Conservation (phyloP, 2,113 vertebrate genomes). For the Micromys minutus region DNA sequence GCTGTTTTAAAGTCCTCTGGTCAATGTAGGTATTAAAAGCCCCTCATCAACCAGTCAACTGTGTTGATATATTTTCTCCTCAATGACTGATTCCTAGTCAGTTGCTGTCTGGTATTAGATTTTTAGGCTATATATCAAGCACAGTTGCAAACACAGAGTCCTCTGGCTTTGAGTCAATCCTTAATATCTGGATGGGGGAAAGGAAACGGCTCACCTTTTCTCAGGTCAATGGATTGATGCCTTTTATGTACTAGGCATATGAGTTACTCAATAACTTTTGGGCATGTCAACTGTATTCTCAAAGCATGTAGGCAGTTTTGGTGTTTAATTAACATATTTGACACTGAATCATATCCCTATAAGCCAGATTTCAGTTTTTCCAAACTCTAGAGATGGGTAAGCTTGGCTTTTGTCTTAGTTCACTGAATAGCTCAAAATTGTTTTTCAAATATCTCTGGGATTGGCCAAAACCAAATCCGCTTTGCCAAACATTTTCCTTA, state of each 20-base stretch:
- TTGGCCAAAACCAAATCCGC: conserved; percentile 67
- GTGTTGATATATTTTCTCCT: neutral
- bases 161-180: conserved; percentile 26
- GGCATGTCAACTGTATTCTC: conserved; percentile 46
- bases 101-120: conserved; percentile 32
- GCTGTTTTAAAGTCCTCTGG: conserved; percentile 54
- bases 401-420: conserved; percentile 57
- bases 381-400: conserved; percentile 59
- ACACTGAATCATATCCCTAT: conserved; percentile 60
- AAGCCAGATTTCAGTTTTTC: conserved; percentile 65
- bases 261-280: conserved; percentile 74
- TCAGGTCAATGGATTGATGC: conserved; percentile 57
- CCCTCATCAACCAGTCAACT: conserved; percentile 1
- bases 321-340: conserved; percentile 60
- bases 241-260: conserved; percentile 41
- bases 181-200: neutral
- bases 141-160: neutral
- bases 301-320: conserved; percentile 65
- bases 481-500: conserved; percentile 75
- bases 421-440: conserved; percentile 62
- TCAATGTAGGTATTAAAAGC: conserved; percentile 36
- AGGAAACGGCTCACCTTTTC: conserved; percentile 46
- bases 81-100: conserved; percentile 28
- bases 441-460: conserved; percentile 65
- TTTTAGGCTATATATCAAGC: conserved; percentile 41